phyloP scores from a whole-genome alignment of 2,888 invertebrate genomes.

The Phyllotreta striolata region DNA sequence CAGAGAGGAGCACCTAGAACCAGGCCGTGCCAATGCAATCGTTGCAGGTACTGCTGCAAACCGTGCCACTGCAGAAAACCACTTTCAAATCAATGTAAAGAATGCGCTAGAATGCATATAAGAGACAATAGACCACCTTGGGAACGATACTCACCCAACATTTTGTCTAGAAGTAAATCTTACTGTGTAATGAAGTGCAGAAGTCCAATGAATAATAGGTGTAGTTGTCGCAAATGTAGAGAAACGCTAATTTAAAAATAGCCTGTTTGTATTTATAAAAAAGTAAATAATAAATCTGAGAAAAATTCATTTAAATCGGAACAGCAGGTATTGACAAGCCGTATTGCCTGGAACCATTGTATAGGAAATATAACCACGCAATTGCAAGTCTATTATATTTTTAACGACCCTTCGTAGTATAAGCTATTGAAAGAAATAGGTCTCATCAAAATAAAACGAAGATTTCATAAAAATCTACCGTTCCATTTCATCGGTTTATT shows the following conservation, averaged over 20 bases:
- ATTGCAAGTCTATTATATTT: neutral
- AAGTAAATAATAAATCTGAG: constrained; percentile 5
- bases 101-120: neutral
- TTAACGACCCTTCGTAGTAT: neutral
- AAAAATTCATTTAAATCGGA: too few species aligned
- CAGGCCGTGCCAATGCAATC: constrained; percentile 29
- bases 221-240: constrained; percentile 32
- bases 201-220: constrained; percentile 23
- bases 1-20: constrained; percentile 13
- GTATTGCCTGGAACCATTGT: neutral
- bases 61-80: neutral
- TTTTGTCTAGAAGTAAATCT: constrained; percentile 23
- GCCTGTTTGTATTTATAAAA: constrained; percentile 5
- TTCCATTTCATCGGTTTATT: neutral
- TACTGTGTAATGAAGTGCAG: neutral
- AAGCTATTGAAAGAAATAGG: too few species aligned
- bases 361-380: too few species aligned
- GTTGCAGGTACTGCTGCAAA: constrained; percentile 18
- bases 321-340: too few species aligned
- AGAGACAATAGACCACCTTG: constrained; percentile 6
- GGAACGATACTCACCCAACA: neutral
- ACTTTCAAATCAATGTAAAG: neutral
- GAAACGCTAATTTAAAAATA: constrained; percentile 19
- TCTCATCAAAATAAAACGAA: too few species aligned
- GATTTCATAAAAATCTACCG: neutral